Base-by-base conservation (phyloP, 2,888 invertebrate genomes). In the Campoplex capitator region DNA sequence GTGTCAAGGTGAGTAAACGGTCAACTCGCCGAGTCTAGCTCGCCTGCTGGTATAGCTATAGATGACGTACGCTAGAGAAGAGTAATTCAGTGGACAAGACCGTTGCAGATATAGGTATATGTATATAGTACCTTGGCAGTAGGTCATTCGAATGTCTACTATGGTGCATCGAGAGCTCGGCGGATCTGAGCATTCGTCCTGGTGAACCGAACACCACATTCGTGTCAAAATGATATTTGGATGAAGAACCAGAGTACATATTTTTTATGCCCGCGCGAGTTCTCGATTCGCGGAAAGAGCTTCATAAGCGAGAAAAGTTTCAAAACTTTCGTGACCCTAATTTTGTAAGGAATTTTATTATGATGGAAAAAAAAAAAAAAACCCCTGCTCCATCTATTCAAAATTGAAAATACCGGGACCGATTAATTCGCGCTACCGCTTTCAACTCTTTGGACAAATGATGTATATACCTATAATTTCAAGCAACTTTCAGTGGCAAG, bases 1-100 rank as follows among this genome's bases (percentile, higher is more conserved):
- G 85, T 87, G 88, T 88, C 88, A 87, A 88, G 88, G 87, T 75
- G 70, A 87, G 84, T 78, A 75, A 42, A 78, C 85, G 58, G 67
- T 77, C 62, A 76, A 84, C 83, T 54, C 67, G 54, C 76, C 54
- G 28, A 67, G 74, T 73, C 23, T 23, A 23, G 23, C 23, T 23
- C 32, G 77, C n/a, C 42, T 38, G 11, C n/a, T 18, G 35, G 42
- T 38, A 48, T 18, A 81, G 42, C 42, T 7, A 9, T 42, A 42
- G 42, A 3, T 38, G 38, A 38, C 38, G 38, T 6, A 42, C 62
- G 58, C 58, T 28, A n/a, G 70, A 79, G 75, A 78, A 71, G 76
- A 71, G 83, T 51, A 18, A 68, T n/a, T 32, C 48, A 32, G 11
- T 51, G 23, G 48, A 16, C 48, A 32, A 32, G 23, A 45, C 38